phyloP scores from a whole-genome alignment of 2,888 invertebrate species.

The Meteorus colon region DNA sequence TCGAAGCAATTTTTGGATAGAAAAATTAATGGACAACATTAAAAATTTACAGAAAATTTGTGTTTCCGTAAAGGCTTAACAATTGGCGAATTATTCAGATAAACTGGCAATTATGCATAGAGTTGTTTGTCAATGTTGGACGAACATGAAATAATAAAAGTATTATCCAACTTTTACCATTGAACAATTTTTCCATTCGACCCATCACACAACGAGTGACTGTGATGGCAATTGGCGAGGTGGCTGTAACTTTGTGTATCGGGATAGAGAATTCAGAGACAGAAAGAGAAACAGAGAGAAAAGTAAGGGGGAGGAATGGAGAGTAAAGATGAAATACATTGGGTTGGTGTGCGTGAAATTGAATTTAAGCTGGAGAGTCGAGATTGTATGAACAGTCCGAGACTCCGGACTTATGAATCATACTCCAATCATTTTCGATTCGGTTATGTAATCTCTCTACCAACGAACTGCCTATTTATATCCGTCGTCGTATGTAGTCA shows the following conservation, averaged over 20 bases:
- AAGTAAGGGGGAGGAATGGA: neutral
- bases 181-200: constrained; percentile 23
- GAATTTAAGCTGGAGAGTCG: constrained; percentile 46
- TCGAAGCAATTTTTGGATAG: neutral
- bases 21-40: neutral
- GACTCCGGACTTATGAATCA: constrained; percentile 55
- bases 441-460: constrained; percentile 51
- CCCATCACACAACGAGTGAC: constrained; percentile 9
- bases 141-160: neutral
- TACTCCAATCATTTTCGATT: constrained; percentile 56
- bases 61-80: neutral
- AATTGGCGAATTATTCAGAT: neutral
- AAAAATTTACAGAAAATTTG: neutral
- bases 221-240: constrained; percentile 37
- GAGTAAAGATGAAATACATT: constrained; percentile 3
- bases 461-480: constrained; percentile 40
- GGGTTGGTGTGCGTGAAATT: constrained; percentile 47
- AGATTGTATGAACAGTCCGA: constrained; percentile 49
- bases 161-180: neutral
- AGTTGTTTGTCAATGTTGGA: neutral
- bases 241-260: constrained; percentile 35
- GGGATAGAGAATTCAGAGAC: constrained; percentile 16
- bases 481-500: neutral
- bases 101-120: neutral
- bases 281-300: neutral